Percentiles rank a stretch among this genome's conserved stretches.
Conservation (phyloP, 1,140 invertebrate genomes). For the Physella acuta region DNA sequence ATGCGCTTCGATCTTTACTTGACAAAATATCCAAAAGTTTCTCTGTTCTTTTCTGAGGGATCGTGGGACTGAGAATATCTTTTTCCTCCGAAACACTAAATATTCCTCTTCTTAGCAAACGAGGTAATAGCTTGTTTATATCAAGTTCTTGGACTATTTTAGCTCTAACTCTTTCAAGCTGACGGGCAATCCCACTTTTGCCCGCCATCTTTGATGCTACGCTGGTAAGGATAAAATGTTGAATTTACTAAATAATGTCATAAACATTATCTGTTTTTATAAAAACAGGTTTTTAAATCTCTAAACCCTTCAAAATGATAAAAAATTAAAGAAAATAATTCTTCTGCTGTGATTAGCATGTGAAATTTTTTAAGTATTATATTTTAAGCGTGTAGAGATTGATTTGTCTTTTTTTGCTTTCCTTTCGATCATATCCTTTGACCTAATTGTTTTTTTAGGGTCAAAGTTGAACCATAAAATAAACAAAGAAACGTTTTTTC, state of each 20-base stretch:
- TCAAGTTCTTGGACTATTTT: conserved; percentile 48
- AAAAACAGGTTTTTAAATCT: too few relatives aligned
- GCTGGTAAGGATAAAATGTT: conserved; percentile 9
- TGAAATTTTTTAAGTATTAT: too few relatives aligned
- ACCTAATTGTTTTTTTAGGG: too few relatives aligned
- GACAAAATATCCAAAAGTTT: conserved; percentile 47
- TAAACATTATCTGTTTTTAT: too few relatives aligned
- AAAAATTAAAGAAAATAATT: too few relatives aligned
- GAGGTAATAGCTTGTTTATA: conserved; percentile 42
- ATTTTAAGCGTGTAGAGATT: too few relatives aligned
- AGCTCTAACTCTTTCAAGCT: conserved; percentile 41
- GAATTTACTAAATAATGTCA: background rate
- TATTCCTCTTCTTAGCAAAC: conserved; percentile 39
- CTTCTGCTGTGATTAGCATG: too few relatives aligned
- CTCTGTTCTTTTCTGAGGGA: conserved; percentile 34
- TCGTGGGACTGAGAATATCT: conserved; percentile 31
- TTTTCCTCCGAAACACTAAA: conserved; percentile 42
- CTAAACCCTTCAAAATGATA: too few relatives aligned
- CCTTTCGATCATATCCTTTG: too few relatives aligned
- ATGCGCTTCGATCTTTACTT: conserved; percentile 43
- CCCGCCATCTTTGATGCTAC: conserved; percentile 47
- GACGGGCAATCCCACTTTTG: conserved; percentile 37
- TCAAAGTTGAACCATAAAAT: too few relatives aligned
- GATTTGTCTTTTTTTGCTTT: too few relatives aligned
- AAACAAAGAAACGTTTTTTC: too few relatives aligned